phyloP scores from a whole-genome alignment of 1,140 invertebrate genomes.

The Calycopis cecrops region DNA sequence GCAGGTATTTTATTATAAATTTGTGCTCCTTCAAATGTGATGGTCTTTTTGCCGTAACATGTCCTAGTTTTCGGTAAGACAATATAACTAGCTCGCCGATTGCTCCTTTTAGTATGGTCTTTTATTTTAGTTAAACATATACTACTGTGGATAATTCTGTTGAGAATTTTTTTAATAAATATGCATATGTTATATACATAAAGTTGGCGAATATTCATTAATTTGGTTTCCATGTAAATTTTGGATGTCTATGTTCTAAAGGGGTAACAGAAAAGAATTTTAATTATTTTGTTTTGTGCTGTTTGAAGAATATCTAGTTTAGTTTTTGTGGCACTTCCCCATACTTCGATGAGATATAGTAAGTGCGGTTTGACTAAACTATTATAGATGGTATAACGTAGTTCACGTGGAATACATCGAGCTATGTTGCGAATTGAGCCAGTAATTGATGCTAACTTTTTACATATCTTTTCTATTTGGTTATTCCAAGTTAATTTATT shows the following conservation, averaged over 20 bases:
- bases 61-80: background rate
- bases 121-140: too few species aligned
- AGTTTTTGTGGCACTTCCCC: background rate
- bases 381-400: background rate
- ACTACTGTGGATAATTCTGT: background rate
- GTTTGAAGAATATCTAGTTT: background rate
- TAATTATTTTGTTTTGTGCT: slow-evolving; percentile 1
- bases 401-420: too few species aligned
- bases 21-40: background rate
- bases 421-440: too few species aligned
- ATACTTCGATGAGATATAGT: background rate
- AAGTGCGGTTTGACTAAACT: background rate
- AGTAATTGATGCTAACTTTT: too few species aligned
- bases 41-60: background rate
- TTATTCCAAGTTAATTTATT: background rate
- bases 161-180: background rate
- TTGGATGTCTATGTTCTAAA: background rate
- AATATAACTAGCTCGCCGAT: background rate
- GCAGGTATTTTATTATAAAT: background rate
- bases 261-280: background rate
- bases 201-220: background rate
- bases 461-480: too few species aligned
- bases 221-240: background rate
- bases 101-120: background rate
- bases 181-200: background rate